These are phyloP conservation scores for Romanogobio albipinnatus DNA, from an alignment of 2,113 vertebrate genomes.

Conservation along the genomic window DNA sequence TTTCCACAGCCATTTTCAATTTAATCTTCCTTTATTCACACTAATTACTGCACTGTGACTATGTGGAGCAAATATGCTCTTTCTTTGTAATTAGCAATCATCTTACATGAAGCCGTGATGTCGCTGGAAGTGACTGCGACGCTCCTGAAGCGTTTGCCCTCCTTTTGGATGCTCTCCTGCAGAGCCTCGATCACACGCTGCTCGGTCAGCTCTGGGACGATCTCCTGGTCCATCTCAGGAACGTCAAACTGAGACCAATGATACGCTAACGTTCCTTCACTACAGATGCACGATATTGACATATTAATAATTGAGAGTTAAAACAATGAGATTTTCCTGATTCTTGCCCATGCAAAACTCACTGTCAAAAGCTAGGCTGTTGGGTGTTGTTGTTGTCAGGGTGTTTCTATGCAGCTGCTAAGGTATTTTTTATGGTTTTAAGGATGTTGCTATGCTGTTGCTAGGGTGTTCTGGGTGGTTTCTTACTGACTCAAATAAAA, in stretches of 20 bases:
- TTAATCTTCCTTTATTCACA: neutral
- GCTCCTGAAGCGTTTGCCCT: constrained; percentile 1
- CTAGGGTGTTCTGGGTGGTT: neutral
- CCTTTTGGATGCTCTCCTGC: constrained; percentile 46
- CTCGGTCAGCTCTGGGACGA: constrained; percentile 68
- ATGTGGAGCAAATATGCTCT: neutral
- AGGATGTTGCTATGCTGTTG: neutral
- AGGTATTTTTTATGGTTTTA: neutral
- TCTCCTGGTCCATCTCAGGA: constrained; percentile 62
- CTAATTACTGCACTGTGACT: constrained; percentile 4
- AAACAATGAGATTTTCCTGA: neutral
- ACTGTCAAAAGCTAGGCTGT: too few species aligned
- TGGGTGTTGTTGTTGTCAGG: too few species aligned
- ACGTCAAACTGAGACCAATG: constrained; percentile 76
- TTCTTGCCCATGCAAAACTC: neutral
- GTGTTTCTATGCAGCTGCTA: neutral
- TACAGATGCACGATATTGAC: constrained; percentile 46
- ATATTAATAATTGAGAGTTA: neutral
- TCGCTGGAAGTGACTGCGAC: constrained; percentile 55
- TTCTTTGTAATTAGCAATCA: neutral
- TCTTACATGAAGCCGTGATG: constrained; percentile 72
- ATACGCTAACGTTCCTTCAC: constrained; percentile 75
- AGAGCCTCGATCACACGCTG: constrained; percentile 65
- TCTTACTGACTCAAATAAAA: neutral
- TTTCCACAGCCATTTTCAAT: neutral